Percentiles rank a stretch among this genome's conserved stretches.
Conservation (phyloP, 2,113 vertebrate species). For the Egretta garzetta region DNA sequence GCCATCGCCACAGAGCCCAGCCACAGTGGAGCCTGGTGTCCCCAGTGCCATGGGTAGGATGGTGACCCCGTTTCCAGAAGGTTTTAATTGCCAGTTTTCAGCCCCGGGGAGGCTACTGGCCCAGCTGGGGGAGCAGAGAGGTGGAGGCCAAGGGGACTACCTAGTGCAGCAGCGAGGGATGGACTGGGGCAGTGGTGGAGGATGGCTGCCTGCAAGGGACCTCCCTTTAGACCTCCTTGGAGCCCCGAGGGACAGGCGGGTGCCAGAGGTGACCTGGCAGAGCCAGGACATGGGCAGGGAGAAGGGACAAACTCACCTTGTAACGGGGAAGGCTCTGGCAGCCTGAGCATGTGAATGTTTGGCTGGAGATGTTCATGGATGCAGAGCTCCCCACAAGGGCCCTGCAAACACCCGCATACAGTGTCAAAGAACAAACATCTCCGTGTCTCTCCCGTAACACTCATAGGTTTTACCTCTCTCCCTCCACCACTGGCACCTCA, state of each 20-base stretch:
- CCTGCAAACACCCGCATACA: neutral
- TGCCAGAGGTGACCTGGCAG: neutral
- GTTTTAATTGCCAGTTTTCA: neutral
- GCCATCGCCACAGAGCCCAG: fast-evolving
- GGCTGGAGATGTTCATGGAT: neutral
- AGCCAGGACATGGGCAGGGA: neutral
- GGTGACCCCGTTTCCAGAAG: fast-evolving
- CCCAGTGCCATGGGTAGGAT: fast-evolving
- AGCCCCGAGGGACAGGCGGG: neutral
- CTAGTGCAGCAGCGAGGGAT: neutral
- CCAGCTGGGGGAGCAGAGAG: neutral
- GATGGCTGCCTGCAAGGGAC: neutral
- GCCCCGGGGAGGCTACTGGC: fast-evolving
- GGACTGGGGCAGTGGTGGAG: neutral
- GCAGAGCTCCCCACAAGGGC: neutral
- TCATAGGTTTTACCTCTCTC: neutral
- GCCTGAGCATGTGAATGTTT: fast-evolving
- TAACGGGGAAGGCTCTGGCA: neutral
- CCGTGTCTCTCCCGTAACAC: neutral
- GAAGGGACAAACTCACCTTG: neutral
- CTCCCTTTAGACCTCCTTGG: neutral
- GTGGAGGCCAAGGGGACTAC: neutral
- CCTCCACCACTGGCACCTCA: neutral
- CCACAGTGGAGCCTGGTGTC: fast-evolving
- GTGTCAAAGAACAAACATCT: neutral